Evolutionary conservation across 2,888 invertebrate species (phyloP).

Genomic region (Xanthorhoe spadicearia): DNA sequence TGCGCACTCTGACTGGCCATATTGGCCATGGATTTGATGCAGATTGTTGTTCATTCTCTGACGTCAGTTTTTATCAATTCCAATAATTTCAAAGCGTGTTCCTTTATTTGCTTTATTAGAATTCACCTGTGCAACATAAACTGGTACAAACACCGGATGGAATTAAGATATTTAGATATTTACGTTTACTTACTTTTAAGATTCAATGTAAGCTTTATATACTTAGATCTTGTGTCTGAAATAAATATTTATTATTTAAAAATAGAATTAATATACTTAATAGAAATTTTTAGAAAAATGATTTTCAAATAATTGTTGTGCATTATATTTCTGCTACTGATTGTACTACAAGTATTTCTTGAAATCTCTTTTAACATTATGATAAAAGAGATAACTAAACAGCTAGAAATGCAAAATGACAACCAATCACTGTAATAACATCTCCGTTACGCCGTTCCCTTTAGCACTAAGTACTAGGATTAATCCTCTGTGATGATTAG

Average conservation of each 20-base stretch:
- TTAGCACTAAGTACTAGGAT: not conserved
- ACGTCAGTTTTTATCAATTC: not conserved
- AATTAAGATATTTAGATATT: no score
- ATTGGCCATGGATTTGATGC: constrained; percentile 29
- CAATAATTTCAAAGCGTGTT: not conserved
- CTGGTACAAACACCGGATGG: not conserved
- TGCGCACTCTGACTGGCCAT: constrained; percentile 38
- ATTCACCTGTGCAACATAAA: not conserved
- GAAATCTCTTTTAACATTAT: no score
- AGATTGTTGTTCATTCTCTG: constrained; percentile 1
- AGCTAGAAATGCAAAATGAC: not conserved
- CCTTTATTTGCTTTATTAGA: not conserved
- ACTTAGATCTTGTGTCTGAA: no score
- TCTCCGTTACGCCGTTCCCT: not conserved
- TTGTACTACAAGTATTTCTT: no score
- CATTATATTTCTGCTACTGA: no score
- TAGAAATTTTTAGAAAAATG: no score
- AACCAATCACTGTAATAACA: not conserved
- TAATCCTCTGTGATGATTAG: constrained; percentile 10
- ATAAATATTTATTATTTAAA: no score
- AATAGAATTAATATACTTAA: no score
- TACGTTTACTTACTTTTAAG: no score
- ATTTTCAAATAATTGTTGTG: no score
- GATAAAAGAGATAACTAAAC: not conserved
- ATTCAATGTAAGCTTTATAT: no score